A percentile compares a stretch with the other conserved stretches of the same genome.
Evolutionary conservation across 2,797 vertebrate genomes (phyloP).

Genomic region (Mus caroli): DNA sequence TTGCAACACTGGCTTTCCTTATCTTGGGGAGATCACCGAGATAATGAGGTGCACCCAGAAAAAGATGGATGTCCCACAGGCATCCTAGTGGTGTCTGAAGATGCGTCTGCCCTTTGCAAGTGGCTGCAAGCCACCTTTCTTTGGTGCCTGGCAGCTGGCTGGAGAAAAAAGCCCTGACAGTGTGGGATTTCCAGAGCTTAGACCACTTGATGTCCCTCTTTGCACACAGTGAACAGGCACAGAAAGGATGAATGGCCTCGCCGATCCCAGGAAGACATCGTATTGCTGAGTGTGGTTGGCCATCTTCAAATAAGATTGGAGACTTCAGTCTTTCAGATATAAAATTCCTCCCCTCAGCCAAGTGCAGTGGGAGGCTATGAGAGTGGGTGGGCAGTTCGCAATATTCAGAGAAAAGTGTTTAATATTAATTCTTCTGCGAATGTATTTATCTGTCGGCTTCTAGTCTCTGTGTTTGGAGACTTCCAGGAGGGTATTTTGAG

Average conservation of each 20-base stretch:
- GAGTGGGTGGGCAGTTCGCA: slow-evolving; percentile 31
- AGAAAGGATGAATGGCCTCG: not conserved
- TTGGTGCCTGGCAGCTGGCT: not conserved
- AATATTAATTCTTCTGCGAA: slow-evolving; percentile 50
- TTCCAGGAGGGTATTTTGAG: slow-evolving; percentile 58
- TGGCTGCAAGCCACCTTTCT: not conserved
- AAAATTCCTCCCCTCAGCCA: slow-evolving; percentile 38
- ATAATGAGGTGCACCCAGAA: not conserved
- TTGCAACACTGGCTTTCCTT: slow-evolving; percentile 9
- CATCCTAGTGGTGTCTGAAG: slow-evolving; percentile 12
- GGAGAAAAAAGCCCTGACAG: slow-evolving; percentile 17
- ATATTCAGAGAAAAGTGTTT: slow-evolving; percentile 39
- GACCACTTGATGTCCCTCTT: slow-evolving; percentile 70
- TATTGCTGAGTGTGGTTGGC: not conserved
- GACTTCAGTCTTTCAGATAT: slow-evolving; percentile 34
- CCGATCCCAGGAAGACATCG: not conserved
- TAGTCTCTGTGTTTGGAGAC: slow-evolving; percentile 44
- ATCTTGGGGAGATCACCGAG: slow-evolving; percentile 12
- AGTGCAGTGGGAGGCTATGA: not conserved
- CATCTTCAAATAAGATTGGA: slow-evolving; percentile 42
- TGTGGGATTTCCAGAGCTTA: slow-evolving; percentile 44
- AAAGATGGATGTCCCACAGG: slow-evolving; percentile 48
- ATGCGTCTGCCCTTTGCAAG: not conserved
- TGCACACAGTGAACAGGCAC: slow-evolving; percentile 37
- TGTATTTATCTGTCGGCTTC: not conserved